Percentiles rank a stretch among this genome's conserved stretches.
phyloP scores from a whole-genome alignment of 2,888 invertebrate genomes.

The Clistopyga incitator region DNA sequence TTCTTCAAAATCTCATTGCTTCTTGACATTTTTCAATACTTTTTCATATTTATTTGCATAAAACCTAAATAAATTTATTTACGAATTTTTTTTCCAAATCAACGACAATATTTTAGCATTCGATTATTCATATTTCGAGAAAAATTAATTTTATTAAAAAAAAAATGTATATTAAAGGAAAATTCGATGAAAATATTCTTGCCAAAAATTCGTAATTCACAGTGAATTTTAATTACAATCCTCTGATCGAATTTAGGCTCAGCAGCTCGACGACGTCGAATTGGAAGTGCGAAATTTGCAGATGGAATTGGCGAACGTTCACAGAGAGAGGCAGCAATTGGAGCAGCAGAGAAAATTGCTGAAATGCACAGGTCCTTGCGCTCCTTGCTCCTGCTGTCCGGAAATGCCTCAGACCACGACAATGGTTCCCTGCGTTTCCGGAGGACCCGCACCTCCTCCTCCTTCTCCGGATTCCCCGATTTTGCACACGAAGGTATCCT shows the following conservation, averaged over 20 bases:
- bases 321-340: conserved; percentile 85
- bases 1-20: neutral
- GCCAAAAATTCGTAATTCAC: neutral
- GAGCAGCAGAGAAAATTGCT: conserved; percentile 84
- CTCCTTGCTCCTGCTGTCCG: conserved; percentile 78
- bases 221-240: conserved; percentile 16
- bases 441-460: conserved; percentile 25
- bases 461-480: conserved; percentile 27
- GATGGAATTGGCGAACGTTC: conserved; percentile 85
- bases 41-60: no score
- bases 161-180: no score
- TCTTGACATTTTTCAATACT: no score
- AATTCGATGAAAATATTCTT: no score
- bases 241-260: conserved; percentile 84
- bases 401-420: conserved; percentile 53
- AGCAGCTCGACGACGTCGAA: conserved; percentile 87
- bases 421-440: conserved; percentile 46
- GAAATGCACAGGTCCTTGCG: conserved; percentile 80
- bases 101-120: no score
- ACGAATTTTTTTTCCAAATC: no score
- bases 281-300: conserved; percentile 87
- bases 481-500: conserved; percentile 72
- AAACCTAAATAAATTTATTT: no score
- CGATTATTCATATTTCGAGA: no score
- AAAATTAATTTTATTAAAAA: no score